Evolutionary conservation across 2,113 vertebrate genomes (phyloP), one percentile per base, ranked within the genome.

Genomic region (Alethe castanea): DNA sequence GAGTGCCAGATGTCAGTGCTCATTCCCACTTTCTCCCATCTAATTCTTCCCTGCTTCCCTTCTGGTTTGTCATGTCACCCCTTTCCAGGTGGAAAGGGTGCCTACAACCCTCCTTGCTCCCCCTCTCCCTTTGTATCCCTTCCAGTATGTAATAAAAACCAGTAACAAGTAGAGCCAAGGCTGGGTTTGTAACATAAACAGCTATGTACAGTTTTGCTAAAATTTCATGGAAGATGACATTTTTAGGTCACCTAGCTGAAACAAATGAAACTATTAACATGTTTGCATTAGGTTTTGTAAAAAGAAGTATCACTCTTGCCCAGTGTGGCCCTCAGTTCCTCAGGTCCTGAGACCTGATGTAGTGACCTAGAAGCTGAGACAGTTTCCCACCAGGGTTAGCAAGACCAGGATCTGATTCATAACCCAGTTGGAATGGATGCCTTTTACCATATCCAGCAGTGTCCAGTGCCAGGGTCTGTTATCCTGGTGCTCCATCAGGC

Each of bases 181-280:
- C 79, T 81, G 36, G 6, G 15, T 92, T 92, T 81, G 48, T 86
- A 93, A 78, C 1, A 11, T 81, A 93, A 96, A 92, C 67, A 93
- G 60, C 85, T 95, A 91, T 92, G 95, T 97, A 94, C 80, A 45
- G 65, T 90, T 94, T 71, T 93, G 47, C 82, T 90, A 70, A 74
- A 61, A 72, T 86, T 71, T 81, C 48, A 60, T 86, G 65, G 14
- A 64, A 71, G 83, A 67, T 88, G 82, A 96, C 80, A 31, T 81
- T 95, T 97, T 86, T 86, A 93, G 95, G 96, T 86, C 93, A 93
- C 69, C 48, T 71, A 71, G 65, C 69, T 77, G 80, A 86, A 94
- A 60, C 64, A 81, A 95, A 92, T 86, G 76, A 79, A 88, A 52
- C 6, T 0, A 95, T 92, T 90, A 93, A 92, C 14, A 15, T 71